A percentile compares a stretch with the other conserved stretches of the same genome.
phyloP scores from a whole-genome alignment of 2,113 vertebrate genomes.

The Perccottus glenii region DNA sequence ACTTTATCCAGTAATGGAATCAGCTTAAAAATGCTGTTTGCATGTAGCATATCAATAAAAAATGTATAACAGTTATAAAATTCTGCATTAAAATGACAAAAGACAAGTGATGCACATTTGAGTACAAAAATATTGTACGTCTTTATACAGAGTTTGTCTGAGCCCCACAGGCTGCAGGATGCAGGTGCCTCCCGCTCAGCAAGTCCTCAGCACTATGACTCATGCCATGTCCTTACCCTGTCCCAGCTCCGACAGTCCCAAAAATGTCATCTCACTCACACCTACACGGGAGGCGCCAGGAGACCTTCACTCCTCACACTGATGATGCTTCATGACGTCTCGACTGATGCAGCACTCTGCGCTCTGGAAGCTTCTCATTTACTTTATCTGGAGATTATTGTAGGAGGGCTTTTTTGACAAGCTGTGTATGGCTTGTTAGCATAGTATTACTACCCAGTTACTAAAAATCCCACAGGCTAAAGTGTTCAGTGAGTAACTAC shows the following conservation, averaged over 20 bases:
- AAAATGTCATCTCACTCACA: slow-evolving; percentile 38
- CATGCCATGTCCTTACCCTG: slow-evolving; percentile 45
- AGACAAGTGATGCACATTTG: slow-evolving; percentile 2
- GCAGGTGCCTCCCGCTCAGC: slow-evolving; percentile 19
- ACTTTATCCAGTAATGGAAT: neutral
- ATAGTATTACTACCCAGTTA: too few relatives aligned
- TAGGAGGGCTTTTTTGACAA: slow-evolving; percentile 25
- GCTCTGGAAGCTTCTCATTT: slow-evolving; percentile 38
- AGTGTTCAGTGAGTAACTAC: too few relatives aligned
- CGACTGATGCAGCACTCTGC: slow-evolving; percentile 21
- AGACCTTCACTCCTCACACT: slow-evolving; percentile 22
- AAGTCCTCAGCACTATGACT: slow-evolving; percentile 35
- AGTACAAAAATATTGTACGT: neutral
- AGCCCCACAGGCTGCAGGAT: slow-evolving; percentile 6
- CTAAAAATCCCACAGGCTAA: too few relatives aligned
- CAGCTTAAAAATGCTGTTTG: neutral
- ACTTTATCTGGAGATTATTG: slow-evolving; percentile 35
- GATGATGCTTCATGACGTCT: slow-evolving; percentile 46
- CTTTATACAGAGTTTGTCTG: slow-evolving; percentile 1
- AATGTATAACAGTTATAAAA: neutral
- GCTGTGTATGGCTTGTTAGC: too few relatives aligned
- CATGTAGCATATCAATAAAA: too few relatives aligned
- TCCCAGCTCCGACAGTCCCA: slow-evolving; percentile 21
- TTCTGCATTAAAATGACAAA: neutral
- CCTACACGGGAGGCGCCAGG: neutral